Conservation (phyloP, 2,888 invertebrate species). For the Schizotus pectinicornis region DNA sequence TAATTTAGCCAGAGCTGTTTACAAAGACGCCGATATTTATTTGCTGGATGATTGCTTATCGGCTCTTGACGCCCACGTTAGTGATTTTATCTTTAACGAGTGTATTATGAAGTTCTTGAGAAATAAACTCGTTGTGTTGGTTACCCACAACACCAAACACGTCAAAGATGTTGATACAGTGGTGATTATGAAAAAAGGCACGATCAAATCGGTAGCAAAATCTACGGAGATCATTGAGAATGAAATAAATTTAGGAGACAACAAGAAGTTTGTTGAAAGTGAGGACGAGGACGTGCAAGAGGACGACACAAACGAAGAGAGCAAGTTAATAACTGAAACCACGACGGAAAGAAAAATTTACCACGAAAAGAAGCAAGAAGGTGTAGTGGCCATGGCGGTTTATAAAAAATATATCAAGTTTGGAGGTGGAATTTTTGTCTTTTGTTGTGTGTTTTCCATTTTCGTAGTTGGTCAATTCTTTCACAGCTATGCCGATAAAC, state of each 20-base stretch:
- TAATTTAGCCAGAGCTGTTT: slow-evolving; percentile 74
- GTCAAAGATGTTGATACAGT: slow-evolving; percentile 59
- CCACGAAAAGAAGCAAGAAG: slow-evolving; percentile 23
- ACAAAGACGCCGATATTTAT: slow-evolving; percentile 75
- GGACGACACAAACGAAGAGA: slow-evolving; percentile 12
- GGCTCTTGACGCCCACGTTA: slow-evolving; percentile 76
- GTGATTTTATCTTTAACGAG: slow-evolving; percentile 70
- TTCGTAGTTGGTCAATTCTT: slow-evolving; percentile 23
- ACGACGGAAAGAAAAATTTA: slow-evolving; percentile 20
- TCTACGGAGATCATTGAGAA: slow-evolving; percentile 68
- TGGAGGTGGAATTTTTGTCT: slow-evolving; percentile 31
- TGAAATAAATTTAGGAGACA: slow-evolving; percentile 72
- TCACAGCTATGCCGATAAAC: slow-evolving; percentile 24
- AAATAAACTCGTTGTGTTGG: slow-evolving; percentile 64
- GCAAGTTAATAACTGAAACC: slow-evolving; percentile 21
- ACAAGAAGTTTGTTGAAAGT: slow-evolving; percentile 48
- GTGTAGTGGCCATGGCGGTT: slow-evolving; percentile 26
- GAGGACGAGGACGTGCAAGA: slow-evolving; percentile 37
- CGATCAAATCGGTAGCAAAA: slow-evolving; percentile 19
- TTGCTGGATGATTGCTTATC: slow-evolving; percentile 79
- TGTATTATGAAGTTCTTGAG: slow-evolving; percentile 66
- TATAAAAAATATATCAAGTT: slow-evolving; percentile 34
- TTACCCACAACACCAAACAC: slow-evolving; percentile 55
- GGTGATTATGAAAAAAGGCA: slow-evolving; percentile 52
- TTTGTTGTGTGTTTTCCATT: slow-evolving; percentile 13